A percentile compares a stretch with the other conserved stretches of the same genome.
These are phyloP conservation scores for Marcusenius ussheri DNA, from an alignment of 2,113 vertebrate species.

Conservation along the genomic window DNA sequence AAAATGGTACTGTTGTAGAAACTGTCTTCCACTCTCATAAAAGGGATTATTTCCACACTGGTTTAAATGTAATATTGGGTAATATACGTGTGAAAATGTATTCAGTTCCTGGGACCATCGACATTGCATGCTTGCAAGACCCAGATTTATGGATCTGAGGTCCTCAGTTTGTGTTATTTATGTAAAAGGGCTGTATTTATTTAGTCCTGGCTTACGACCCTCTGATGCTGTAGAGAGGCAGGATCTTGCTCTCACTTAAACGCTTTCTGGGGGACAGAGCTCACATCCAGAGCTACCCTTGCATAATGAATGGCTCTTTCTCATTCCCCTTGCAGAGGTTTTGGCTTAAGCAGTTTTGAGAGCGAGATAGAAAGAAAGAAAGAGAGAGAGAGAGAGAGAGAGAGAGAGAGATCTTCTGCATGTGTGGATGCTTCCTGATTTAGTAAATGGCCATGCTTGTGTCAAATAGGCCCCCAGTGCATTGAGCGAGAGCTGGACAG, in stretches of 20 bases:
- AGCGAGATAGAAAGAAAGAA: background rate
- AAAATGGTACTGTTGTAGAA: background rate
- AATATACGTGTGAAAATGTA: background rate
- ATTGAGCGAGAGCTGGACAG: background rate
- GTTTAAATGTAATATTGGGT: slow-evolving; percentile 12
- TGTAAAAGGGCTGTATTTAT: slow-evolving; percentile 23
- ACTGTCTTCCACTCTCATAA: background rate
- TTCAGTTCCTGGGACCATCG: background rate
- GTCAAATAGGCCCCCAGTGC: slow-evolving; percentile 1
- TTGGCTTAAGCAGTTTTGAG: background rate
- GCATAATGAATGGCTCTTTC: background rate
- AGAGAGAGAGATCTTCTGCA: background rate
- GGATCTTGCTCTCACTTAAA: background rate
- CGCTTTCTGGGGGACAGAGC: background rate
- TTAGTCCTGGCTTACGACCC: background rate
- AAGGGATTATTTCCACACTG: background rate
- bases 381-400: background rate
- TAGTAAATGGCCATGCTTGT: background rate
- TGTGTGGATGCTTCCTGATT: background rate
- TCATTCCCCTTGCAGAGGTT: background rate
- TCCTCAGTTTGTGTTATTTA: slow-evolving; percentile 19
- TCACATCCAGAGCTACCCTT: background rate
- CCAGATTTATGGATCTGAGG: slow-evolving; percentile 19
- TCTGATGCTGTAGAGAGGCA: background rate
- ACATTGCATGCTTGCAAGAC: background rate